Percentiles rank a stretch among this genome's conserved stretches.
These are phyloP conservation scores for Bufo gargarizans DNA, from an alignment of 2,113 vertebrate species.

Conservation along the genomic window DNA sequence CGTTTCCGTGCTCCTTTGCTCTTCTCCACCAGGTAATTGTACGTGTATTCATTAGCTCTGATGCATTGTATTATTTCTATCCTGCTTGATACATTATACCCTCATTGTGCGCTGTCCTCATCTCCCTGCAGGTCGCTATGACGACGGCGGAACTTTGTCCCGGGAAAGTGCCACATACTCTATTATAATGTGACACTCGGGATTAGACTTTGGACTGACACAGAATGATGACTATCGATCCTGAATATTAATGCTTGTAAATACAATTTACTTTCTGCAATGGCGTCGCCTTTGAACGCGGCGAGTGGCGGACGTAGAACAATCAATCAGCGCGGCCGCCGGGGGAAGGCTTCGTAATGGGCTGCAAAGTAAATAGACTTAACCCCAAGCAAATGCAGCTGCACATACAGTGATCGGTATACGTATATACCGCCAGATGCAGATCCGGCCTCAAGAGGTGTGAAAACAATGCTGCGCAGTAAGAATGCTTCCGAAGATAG, in stretches of 20 bases:
- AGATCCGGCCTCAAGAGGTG: background rate
- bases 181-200: conserved; percentile 11
- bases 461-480: too few species aligned
- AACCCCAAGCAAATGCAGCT: background rate
- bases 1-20: background rate
- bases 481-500: too few species aligned
- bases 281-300: background rate
- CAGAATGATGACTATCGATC: background rate
- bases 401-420: background rate
- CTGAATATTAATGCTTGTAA: conserved; percentile 21
- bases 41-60: background rate
- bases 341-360: background rate
- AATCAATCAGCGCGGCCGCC: background rate
- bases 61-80: background rate
- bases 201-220: background rate
- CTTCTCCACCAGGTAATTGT: background rate
- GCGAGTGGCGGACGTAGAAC: background rate
- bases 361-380: background rate
- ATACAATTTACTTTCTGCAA: background rate
- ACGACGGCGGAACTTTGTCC: background rate
- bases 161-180: background rate
- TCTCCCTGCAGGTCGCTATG: background rate
- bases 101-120: background rate
- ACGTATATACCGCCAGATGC: background rate
- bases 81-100: background rate